Conservation (phyloP, 2,113 vertebrate species). For the Calonectris borealis region DNA sequence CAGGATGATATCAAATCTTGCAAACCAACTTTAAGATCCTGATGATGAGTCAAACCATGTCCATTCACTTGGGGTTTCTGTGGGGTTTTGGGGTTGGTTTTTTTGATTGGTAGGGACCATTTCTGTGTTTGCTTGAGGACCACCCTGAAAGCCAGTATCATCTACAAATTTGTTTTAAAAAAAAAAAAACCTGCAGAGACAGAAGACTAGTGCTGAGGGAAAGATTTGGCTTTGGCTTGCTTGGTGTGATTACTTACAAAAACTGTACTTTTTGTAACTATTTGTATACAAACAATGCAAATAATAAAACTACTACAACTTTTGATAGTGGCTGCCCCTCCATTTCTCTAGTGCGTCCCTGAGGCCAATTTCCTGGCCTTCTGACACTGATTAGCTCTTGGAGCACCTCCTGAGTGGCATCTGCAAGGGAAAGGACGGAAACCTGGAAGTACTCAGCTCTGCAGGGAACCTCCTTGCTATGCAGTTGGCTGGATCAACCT, state of each 20-base stretch:
- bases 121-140: background rate
- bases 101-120: background rate
- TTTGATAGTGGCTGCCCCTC: background rate
- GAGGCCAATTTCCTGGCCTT: background rate
- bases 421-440: background rate
- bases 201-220: background rate
- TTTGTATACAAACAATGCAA: background rate
- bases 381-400: background rate
- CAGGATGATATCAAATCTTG: background rate
- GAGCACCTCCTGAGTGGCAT: background rate
- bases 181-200: background rate
- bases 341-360: background rate
- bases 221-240: background rate
- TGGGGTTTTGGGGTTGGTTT: background rate
- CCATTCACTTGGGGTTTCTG: background rate
- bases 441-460: background rate
- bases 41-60: background rate
- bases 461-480: background rate
- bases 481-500: background rate
- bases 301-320: background rate
- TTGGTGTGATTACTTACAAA: background rate
- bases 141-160: background rate
- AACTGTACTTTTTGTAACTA: background rate
- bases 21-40: background rate
- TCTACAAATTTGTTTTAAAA: background rate